phyloP scores from a whole-genome alignment of 2,888 invertebrate genomes.

The Idaea dimidiata region DNA sequence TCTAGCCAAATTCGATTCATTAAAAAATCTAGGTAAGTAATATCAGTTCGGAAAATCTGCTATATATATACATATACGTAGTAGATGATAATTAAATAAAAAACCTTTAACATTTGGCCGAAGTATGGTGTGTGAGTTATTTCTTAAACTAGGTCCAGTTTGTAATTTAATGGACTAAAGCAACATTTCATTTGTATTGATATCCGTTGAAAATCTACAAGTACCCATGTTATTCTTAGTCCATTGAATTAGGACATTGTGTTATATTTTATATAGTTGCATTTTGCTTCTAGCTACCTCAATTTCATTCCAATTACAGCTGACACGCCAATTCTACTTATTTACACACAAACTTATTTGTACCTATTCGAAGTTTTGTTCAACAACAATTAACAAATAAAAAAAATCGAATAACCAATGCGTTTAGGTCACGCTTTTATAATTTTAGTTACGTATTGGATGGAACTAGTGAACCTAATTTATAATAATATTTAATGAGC shows the following conservation, averaged over 20 bases:
- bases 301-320: constrained; percentile 8
- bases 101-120: not conserved
- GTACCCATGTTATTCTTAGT: too few species aligned
- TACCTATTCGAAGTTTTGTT: not conserved
- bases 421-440: too few species aligned
- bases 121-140: not conserved
- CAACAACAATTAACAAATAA: not conserved
- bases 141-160: too few species aligned
- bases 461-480: too few species aligned
- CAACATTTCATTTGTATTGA: too few species aligned
- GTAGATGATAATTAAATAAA: not conserved
- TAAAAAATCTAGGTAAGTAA: not conserved
- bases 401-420: constrained; percentile 4
- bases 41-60: not conserved
- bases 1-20: not conserved
- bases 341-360: too few species aligned
- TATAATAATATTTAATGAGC: too few species aligned
- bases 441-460: too few species aligned
- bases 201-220: too few species aligned
- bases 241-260: too few species aligned
- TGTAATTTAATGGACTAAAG: too few species aligned
- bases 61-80: not conserved
- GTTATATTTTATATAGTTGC: not conserved
- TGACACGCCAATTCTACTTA: constrained; percentile 2
- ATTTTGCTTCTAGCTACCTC: constrained; percentile 8